These are phyloP conservation scores for Turnix velox DNA, from an alignment of 2,113 vertebrate genomes.

Conservation along the genomic window DNA sequence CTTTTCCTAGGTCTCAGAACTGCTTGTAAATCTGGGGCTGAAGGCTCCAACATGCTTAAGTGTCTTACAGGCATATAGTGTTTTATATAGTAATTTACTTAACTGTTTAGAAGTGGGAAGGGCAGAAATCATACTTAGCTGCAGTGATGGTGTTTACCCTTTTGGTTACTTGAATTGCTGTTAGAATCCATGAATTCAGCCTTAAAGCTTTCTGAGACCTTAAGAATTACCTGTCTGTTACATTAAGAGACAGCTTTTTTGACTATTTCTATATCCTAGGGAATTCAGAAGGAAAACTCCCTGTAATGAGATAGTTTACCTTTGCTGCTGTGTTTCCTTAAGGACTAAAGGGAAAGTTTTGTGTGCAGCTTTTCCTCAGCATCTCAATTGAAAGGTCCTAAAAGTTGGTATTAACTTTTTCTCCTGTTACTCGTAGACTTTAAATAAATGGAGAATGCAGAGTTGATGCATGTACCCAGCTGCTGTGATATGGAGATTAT, in stretches of 20 bases:
- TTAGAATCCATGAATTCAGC: neutral
- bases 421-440: neutral
- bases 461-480: neutral
- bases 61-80: neutral
- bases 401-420: neutral
- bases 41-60: neutral
- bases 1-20: neutral
- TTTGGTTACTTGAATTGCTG: neutral
- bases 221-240: neutral
- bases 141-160: fast-evolving
- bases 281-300: neutral
- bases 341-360: neutral
- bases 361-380: neutral
- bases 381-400: neutral
- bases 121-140: neutral
- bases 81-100: neutral
- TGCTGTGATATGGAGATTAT: neutral
- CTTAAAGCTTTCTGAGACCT: neutral
- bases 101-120: neutral
- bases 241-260: neutral
- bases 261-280: neutral
- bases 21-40: neutral
- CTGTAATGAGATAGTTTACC: neutral
- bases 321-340: neutral
- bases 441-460: neutral